Conservation (phyloP, 2,797 vertebrate genomes). For the Anisognathus igniventris region DNA sequence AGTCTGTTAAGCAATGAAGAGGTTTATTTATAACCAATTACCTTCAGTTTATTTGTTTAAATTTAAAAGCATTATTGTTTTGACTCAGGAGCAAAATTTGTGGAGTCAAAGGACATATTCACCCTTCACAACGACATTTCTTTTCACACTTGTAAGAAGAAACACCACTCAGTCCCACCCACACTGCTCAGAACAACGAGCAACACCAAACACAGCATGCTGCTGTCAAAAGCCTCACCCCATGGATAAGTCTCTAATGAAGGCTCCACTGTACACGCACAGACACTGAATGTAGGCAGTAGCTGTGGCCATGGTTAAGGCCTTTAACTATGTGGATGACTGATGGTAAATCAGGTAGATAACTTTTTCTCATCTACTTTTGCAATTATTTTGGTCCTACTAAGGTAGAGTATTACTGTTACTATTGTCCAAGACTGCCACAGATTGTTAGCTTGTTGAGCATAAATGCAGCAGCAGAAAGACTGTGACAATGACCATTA, state of each 20-base stretch:
- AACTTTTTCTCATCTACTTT: neutral
- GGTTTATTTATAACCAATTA: neutral
- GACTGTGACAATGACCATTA: neutral
- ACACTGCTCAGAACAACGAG: neutral
- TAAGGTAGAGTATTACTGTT: neutral
- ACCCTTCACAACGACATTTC: neutral
- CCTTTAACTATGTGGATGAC: neutral
- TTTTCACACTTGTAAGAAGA: neutral
- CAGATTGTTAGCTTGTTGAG: neutral
- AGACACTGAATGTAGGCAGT: neutral
- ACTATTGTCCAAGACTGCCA: neutral
- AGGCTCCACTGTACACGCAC: neutral
- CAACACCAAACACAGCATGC: neutral
- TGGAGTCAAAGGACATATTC: neutral
- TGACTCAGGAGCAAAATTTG: neutral
- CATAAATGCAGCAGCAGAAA: neutral
- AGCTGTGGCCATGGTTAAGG: neutral
- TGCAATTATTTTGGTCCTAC: neutral
- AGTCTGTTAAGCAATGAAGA: neutral
- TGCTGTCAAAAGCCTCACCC: neutral
- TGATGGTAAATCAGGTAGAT: neutral
- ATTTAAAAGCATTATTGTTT: neutral
- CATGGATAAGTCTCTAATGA: neutral
- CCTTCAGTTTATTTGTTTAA: neutral
- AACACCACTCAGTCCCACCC: neutral